A percentile compares a stretch with the other conserved stretches of the same genome.
Conservation (phyloP, 2,113 vertebrate genomes). For the Excalfactoria chinensis region DNA sequence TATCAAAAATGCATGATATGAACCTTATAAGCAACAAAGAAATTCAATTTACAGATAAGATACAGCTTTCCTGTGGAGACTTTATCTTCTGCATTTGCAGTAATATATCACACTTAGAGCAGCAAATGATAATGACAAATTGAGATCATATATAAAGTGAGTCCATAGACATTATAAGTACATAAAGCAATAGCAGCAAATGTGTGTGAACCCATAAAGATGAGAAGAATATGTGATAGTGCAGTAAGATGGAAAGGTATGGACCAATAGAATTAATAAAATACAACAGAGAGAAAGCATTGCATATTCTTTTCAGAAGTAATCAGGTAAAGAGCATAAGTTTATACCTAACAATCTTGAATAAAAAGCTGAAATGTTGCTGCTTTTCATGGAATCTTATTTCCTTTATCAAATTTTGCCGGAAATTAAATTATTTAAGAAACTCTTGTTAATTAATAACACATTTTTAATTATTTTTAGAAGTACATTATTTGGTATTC, state of each 20-base stretch:
- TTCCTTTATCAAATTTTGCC: background rate
- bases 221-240: constrained; percentile 28
- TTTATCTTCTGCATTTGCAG: background rate
- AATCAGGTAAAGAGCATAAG: background rate
- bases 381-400: background rate
- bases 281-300: background rate
- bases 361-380: constrained; percentile 1
- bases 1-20: background rate
- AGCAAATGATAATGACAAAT: constrained; percentile 23
- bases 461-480: background rate
- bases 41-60: background rate
- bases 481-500: background rate
- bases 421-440: background rate
- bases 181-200: constrained; percentile 35
- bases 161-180: constrained; percentile 12
- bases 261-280: background rate
- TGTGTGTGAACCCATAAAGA: background rate
- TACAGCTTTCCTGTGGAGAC: background rate
- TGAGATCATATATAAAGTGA: background rate
- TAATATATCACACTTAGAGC: constrained; percentile 15
- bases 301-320: background rate
- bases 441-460: background rate
- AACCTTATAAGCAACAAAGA: background rate
- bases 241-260: background rate
- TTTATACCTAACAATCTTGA: background rate